These are phyloP conservation scores for Asteroscopus sphinx DNA, from an alignment of 2,888 invertebrate species.

Conservation along the genomic window DNA sequence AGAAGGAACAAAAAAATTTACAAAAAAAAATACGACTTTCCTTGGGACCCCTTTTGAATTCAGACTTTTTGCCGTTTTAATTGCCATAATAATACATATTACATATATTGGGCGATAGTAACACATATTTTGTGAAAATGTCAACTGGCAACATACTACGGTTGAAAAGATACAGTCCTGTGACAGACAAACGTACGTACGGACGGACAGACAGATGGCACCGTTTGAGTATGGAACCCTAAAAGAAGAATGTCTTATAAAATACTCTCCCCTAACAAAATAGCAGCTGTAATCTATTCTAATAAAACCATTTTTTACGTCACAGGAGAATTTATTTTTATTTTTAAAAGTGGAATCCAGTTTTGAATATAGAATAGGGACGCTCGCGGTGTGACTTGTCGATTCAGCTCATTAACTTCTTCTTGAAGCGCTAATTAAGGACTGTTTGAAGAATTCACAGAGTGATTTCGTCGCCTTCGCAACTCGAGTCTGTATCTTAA, in stretches of 20 bases:
- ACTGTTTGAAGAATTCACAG: conserved; percentile 79
- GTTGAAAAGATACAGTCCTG: too few species aligned
- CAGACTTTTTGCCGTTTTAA: too few species aligned
- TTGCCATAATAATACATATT: too few species aligned
- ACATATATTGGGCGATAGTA: too few species aligned
- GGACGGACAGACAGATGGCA: too few species aligned
- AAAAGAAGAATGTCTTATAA: conserved; percentile 26
- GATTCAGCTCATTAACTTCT: conserved; percentile 78
- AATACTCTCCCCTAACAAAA: conserved; percentile 14
- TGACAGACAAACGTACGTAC: too few species aligned
- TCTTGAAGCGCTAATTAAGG: conserved; percentile 80
- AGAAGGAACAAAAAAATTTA: too few species aligned
- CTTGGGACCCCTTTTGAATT: too few species aligned
- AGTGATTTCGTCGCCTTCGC: conserved; percentile 71
- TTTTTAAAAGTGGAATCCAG: conserved; percentile 26
- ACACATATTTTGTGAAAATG: too few species aligned
- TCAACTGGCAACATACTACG: too few species aligned
- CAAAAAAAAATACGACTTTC: too few species aligned
- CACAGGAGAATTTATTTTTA: conserved; percentile 31
- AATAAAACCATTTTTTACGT: conserved; percentile 10
- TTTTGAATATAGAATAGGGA: conserved; percentile 60
- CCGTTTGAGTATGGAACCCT: too few species aligned
- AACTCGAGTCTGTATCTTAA: conserved; percentile 69
- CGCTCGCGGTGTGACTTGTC: conserved; percentile 57
- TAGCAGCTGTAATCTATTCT: conserved; percentile 21